Evolutionary conservation across 2,888 invertebrate genomes (phyloP).

Genomic region (Drosophila niveifrons): DNA sequence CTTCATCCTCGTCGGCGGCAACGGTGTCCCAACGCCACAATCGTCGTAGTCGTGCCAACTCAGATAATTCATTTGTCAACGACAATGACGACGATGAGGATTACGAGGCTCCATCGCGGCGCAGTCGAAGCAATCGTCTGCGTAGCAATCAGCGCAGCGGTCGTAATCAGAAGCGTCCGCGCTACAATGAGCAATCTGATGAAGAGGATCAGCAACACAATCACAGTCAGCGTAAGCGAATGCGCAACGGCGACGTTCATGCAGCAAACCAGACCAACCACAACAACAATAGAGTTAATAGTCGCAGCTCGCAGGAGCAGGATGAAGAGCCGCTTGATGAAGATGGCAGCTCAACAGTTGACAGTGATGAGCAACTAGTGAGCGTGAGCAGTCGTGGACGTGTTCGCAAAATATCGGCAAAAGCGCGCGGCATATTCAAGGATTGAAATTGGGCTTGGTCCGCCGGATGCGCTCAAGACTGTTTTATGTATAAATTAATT

Average conservation of each 20-base stretch:
- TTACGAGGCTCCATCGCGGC: constrained; percentile 60
- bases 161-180: constrained; percentile 86
- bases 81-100: constrained; percentile 80
- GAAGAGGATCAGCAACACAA: constrained; percentile 84
- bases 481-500: constrained; percentile 78
- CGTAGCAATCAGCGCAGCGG: constrained; percentile 73
- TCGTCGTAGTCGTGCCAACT: constrained; percentile 55
- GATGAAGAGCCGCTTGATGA: constrained; percentile 25
- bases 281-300: constrained; percentile 6
- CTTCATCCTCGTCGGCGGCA: constrained; percentile 48
- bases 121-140: constrained; percentile 38
- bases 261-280: constrained; percentile 12
- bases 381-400: constrained; percentile 93
- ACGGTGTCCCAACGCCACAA: constrained; percentile 58
- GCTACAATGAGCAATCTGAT: constrained; percentile 88
- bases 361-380: constrained; percentile 83
- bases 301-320: constrained; percentile 49
- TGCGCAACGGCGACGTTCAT: constrained; percentile 66
- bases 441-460: constrained; percentile 75
- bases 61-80: constrained; percentile 67
- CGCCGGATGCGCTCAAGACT: constrained; percentile 58
- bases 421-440: constrained; percentile 89
- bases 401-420: constrained; percentile 92
- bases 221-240: constrained; percentile 55
- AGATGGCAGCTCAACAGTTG: constrained; percentile 62